Evolutionary conservation across 1,140 invertebrate species (phyloP), one percentile per base, ranked within the genome.

Genomic region (Teleogryllus occipitalis): DNA sequence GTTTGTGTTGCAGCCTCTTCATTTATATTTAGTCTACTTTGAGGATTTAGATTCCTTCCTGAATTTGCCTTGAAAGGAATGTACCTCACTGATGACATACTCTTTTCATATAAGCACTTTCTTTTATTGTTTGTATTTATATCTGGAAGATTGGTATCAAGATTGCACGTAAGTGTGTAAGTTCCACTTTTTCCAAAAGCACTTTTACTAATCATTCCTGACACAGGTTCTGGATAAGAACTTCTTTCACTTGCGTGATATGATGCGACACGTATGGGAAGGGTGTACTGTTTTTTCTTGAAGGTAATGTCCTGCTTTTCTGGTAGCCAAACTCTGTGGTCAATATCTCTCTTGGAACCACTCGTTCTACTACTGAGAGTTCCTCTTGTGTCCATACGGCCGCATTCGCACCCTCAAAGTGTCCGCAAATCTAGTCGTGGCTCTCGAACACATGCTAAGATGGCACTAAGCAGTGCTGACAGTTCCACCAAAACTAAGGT

Each of bases 401-500:
- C 78, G 21, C 48, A 18, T 48, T 48, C 12, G n/a, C 49, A 27
- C 72, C 65, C 49, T 46, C 78, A 39, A 48, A 21, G 21, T n/a
- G 48, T 8, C 78, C 8, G n/a, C 48, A n/a, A 21, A 39, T 21
- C n/a, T 27, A 14, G 48, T 15, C 74, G 47, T 15, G 79, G 75
- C 15, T 18, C 39, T 72, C 46, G 74, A 15, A 76, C 10, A 75
- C 80, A 81, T 4, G 74, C 77, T 49, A 81, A 73, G 47, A 81
- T 79, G 15, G 80, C 75, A 65, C 75, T 81, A 6, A 81, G 74
- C 7, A 81, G 80, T 18, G 74, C 80, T 22, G 80, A 78, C 15
- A 81, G 89, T 86, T 94, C 93, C 47, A 93, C 87, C 12, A 93
- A 82, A 7, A 93, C 90, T 14, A 93, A 84, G 0, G 90, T 85